Evolutionary conservation across 2,888 invertebrate genomes (phyloP), one percentile per base, ranked within the genome.

Genomic region (Clunio marinus): DNA sequence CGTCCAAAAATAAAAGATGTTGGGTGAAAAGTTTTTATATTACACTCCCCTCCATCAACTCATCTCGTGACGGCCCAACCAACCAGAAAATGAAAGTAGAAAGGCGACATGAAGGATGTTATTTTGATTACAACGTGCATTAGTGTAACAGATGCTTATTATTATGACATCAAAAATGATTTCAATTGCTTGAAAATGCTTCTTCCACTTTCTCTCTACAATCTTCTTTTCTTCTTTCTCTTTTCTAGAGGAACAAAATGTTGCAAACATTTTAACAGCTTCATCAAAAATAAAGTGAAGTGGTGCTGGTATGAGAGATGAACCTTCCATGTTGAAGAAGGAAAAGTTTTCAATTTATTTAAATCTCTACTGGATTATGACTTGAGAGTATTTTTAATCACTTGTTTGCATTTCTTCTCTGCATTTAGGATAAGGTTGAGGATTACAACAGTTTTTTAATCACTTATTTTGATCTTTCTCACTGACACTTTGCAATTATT

Each of bases 131-230:
- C 63, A 22, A 65, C 45, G 63, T 65, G 63, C 63, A 65, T 65
- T 65, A 65, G 63, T 58, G 58, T 65, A 65, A 65, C 63, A 65
- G 63, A 65, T 65, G 63, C 63, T 65, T 46, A 15, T 45, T 46
- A 65, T 65, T 65, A 65, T 65, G 63, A 65, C 63, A 65, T 65
- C 63, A 65, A 65, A 65, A 65, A 65, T 65, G 63, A 65, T 65
- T 65, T 65, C 45, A 41, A 65, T 65, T 65, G 63, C 63, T 65
- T 24, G 51, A 51, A 22, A 51, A 51, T 51, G 51, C 22, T 51
- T 51, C 51, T 51, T n/a, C n/a, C n/a, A n/a, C n/a, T n/a, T n/a
- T n/a, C n/a, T n/a, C 35, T 32, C 35, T 32, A 13, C 13, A 5
- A 8, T 32, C 5, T 13, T 32, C 35, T 5, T 32, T 32, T 8